A percentile compares a stretch with the other conserved stretches of the same genome.
These are phyloP conservation scores for Trididemnum miniatum DNA, from an alignment of 23 tunicate species.

Conservation along the genomic window DNA sequence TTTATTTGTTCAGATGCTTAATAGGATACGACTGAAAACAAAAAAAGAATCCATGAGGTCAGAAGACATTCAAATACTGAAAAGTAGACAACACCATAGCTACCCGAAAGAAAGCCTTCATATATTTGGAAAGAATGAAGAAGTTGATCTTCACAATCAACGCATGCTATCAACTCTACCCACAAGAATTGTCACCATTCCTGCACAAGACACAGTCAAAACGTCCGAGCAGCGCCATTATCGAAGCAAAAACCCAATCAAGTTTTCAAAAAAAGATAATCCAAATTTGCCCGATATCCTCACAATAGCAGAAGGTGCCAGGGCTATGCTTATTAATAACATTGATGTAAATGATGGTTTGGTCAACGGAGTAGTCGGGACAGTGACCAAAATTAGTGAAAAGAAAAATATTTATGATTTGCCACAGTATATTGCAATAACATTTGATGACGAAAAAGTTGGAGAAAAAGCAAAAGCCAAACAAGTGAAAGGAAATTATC, in stretches of 20 bases:
- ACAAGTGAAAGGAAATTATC: not conserved
- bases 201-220: conserved; percentile 2
- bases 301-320: not conserved
- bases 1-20: not conserved
- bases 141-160: conserved; percentile 11
- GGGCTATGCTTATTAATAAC: not conserved
- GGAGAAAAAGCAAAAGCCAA: not conserved
- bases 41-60: not conserved
- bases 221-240: not conserved
- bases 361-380: conserved; percentile 2
- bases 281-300: not conserved
- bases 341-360: conserved; percentile 6
- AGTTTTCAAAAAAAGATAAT: not conserved
- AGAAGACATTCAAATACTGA: not conserved
- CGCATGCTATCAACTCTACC: not conserved
- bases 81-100: not conserved
- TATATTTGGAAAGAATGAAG: conserved; percentile 14
- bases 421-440: not conserved
- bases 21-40: not conserved
- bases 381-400: not conserved
- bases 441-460: not conserved
- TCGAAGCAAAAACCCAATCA: conserved; percentile 3
- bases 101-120: conserved; percentile 19
- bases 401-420: not conserved
- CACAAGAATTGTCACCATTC: not conserved